These are phyloP conservation scores for Xenus cinereus DNA, from an alignment of 2,113 vertebrate genomes.

Conservation along the genomic window DNA sequence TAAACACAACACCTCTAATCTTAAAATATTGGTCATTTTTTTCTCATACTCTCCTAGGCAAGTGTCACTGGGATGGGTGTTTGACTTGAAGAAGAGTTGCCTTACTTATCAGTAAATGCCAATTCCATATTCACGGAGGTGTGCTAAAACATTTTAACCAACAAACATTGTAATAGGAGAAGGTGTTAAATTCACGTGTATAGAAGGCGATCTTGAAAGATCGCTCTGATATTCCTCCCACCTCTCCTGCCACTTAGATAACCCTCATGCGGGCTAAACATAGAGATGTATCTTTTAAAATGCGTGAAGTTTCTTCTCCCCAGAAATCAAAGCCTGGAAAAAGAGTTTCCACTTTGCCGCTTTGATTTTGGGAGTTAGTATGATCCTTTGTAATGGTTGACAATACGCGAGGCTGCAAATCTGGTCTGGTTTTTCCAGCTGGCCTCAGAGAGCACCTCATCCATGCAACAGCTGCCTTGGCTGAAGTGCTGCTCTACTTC, in stretches of 20 bases:
- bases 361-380: not conserved
- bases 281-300: not conserved
- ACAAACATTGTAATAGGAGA: not conserved
- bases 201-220: not conserved
- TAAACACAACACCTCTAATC: slow-evolving; percentile 54
- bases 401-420: not conserved
- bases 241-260: accelerated
- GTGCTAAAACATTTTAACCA: not conserved
- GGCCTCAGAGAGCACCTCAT: not conserved
- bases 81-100: not conserved
- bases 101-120: not conserved
- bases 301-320: not conserved
- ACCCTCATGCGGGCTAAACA: not conserved
- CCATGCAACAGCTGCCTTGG: not conserved
- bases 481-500: not conserved
- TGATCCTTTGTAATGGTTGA: not conserved
- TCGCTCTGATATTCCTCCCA: not conserved
- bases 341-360: not conserved
- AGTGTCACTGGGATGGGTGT: not conserved
- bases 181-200: not conserved
- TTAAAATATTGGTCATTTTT: not conserved
- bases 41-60: not conserved
- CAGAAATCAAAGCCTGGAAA: not conserved
- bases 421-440: not conserved
- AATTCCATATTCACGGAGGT: not conserved